Evolutionary conservation across 2,888 invertebrate genomes (phyloP), one percentile per base, ranked within the genome.

Genomic region (Bellardia bayeri): DNA sequence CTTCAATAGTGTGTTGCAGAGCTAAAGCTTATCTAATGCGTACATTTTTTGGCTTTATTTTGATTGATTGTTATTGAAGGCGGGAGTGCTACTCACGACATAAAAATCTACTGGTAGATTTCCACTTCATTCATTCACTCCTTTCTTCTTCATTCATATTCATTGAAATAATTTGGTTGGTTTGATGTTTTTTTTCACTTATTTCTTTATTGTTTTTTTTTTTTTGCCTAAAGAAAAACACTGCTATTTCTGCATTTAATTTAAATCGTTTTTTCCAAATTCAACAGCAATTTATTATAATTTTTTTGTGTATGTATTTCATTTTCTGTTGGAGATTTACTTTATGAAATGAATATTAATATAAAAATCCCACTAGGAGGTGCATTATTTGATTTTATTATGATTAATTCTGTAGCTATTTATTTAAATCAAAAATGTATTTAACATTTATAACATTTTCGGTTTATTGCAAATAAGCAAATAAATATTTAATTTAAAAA

Each of bases 1-100:
- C 14, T 58, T 23, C 2, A 14, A 7, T 58, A 30, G 23, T 58
- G 11, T 23, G 58, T 2, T n/a, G 14, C 3, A 16, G 64, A 23
- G 54, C 23, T 23, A 56, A 83, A 83, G 54, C 54, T 76, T 69
- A 83, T 63, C 45, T 23, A 58, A 56, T 49, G 40, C 42, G 7
- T 16, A 51, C 33, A 72, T 9, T 30, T 78, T 45, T 75, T 76
- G 64, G 54, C 69, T 81, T 85, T 76, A 81, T 56, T 81, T 85
- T 85, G 85, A 85, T 85, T 85, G 85, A 81, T 85, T 81, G 81
- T 76, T 75, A 49, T 85, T 69, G 56, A 23, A 75, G 16, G 66
- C 74, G 84, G 84, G 84, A 54, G 84, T 74, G 51, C 45, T 37
- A 56, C 37, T 79, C 71, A 66, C 72, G 64, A 74, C 66, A 40